phyloP scores from a whole-genome alignment of 2,113 vertebrate genomes.

The Castor canadensis region DNA sequence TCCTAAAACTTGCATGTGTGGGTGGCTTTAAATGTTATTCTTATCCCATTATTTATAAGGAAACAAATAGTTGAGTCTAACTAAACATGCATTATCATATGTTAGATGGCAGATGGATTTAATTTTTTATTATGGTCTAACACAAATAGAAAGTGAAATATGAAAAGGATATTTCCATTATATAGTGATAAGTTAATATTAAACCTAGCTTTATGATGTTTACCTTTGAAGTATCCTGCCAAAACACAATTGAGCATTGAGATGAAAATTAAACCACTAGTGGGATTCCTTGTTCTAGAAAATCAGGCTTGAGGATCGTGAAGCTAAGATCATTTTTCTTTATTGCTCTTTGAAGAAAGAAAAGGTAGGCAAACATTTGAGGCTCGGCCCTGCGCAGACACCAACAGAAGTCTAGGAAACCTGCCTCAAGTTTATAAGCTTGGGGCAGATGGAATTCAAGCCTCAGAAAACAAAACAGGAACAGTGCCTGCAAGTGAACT shows the following conservation, averaged over 20 bases:
- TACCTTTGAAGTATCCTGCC: slow-evolving; percentile 58
- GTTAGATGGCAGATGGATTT: slow-evolving; percentile 39
- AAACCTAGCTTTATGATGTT: slow-evolving; percentile 68
- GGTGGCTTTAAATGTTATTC: not conserved
- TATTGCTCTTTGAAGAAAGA: slow-evolving; percentile 51
- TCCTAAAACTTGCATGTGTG: not conserved
- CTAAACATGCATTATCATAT: not conserved
- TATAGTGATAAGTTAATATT: slow-evolving; percentile 53
- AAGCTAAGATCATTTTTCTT: slow-evolving; percentile 45
- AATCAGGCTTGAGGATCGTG: slow-evolving; percentile 9
- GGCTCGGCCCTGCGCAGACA: not conserved
- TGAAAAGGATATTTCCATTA: slow-evolving; percentile 55
- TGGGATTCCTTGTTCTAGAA: not conserved
- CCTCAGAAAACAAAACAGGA: not conserved
- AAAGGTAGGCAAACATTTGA: slow-evolving; percentile 11
- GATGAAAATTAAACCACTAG: slow-evolving; percentile 59
- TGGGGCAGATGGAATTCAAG: not conserved
- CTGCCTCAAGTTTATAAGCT: not conserved
- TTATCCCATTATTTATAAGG: not conserved
- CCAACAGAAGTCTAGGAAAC: not conserved
- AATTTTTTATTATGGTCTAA: slow-evolving; percentile 57
- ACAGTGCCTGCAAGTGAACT: not conserved
- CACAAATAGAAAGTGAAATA: slow-evolving; percentile 55
- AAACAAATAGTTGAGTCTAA: slow-evolving; percentile 32
- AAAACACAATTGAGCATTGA: slow-evolving; percentile 55